Conservation (phyloP, 1,140 invertebrate species). For the Apocrypta bakeri region DNA sequence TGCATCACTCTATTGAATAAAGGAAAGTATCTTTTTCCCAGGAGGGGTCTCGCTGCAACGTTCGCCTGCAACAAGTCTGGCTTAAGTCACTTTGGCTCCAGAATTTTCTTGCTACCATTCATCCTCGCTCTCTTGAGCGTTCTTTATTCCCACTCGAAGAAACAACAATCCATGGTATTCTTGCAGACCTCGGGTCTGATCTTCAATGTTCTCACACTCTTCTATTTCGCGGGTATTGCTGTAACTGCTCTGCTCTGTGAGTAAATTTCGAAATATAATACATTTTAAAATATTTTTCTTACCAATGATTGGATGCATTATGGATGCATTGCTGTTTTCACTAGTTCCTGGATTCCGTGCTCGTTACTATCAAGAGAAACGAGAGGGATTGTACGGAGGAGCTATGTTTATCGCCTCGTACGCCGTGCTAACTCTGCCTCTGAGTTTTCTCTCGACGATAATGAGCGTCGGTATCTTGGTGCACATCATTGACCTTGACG, state of each 20-base stretch:
- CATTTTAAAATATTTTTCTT: conserved; percentile 11
- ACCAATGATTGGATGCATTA: no score
- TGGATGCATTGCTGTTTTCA: no score
- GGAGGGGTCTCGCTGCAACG: conserved; percentile 83
- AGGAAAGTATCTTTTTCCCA: conserved; percentile 68
- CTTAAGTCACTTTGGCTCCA: conserved; percentile 82
- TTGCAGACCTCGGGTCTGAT: conserved; percentile 80
- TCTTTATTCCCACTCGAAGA: conserved; percentile 80
- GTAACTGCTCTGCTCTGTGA: conserved; percentile 87
- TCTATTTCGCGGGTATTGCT: conserved; percentile 87
- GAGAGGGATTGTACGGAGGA: conserved; percentile 90
- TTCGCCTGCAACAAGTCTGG: conserved; percentile 85
- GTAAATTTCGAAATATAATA: no score
- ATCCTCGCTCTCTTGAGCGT: conserved; percentile 86
- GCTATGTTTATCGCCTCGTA: conserved; percentile 88
- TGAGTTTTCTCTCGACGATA: conserved; percentile 80
- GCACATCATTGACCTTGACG: conserved; percentile 67
- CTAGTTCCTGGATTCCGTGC: conserved; percentile 90
- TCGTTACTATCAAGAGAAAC: conserved; percentile 91
- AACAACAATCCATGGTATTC: conserved; percentile 68
- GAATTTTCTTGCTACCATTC: conserved; percentile 84
- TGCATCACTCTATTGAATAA: neutral
- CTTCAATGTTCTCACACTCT: conserved; percentile 85
- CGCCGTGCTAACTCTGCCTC: conserved; percentile 85
- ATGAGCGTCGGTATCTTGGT: conserved; percentile 68